These are phyloP conservation scores for Trachelus iudaicus DNA, from an alignment of 2,888 invertebrate genomes.

Conservation along the genomic window DNA sequence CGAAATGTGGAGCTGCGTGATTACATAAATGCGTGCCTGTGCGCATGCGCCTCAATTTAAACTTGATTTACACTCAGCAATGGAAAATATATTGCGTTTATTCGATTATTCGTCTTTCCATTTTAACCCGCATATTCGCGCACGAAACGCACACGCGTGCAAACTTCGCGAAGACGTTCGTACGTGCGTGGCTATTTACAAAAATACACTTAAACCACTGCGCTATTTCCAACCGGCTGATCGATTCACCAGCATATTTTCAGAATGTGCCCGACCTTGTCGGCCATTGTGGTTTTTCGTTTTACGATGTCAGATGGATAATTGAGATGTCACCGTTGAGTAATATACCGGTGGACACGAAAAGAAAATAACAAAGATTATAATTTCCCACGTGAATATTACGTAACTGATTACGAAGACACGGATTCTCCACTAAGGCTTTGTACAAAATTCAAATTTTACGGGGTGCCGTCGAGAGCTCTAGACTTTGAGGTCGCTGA, in stretches of 20 bases:
- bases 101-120: neutral
- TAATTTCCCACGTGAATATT: neutral
- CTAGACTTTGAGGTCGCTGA: constrained; percentile 1
- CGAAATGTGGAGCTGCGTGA: neutral
- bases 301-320: neutral
- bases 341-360: neutral
- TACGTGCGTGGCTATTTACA: constrained; percentile 25
- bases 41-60: too few species aligned
- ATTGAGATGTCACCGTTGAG: neutral
- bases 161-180: neutral
- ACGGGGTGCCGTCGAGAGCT: neutral
- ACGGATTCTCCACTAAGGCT: neutral
- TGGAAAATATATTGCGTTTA: too few species aligned
- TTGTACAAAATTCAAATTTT: neutral
- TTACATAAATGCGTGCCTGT: too few species aligned
- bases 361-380: neutral
- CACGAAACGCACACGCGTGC: neutral
- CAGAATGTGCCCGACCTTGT: constrained; percentile 25
- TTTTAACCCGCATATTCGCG: neutral
- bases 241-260: constrained; percentile 50
- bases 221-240: constrained; percentile 46
- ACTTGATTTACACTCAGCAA: too few species aligned
- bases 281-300: neutral
- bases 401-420: neutral
- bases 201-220: constrained; percentile 43